Conservation (phyloP, 2,888 invertebrate genomes). For the Hetaerina titia region DNA sequence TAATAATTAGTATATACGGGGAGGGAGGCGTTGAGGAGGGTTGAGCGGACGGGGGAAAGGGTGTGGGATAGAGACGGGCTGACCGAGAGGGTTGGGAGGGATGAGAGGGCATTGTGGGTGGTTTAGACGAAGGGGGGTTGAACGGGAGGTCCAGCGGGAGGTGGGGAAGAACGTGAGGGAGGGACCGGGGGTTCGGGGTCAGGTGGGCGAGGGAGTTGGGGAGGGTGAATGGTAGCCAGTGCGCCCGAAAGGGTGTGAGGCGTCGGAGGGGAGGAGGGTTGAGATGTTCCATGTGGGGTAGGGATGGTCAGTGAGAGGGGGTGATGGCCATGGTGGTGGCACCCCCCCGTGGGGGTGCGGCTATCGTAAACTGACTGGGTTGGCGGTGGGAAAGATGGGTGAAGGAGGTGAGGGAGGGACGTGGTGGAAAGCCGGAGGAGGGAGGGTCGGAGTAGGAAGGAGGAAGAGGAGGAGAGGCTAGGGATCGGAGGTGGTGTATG, state of each 20-base stretch:
- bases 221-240: too few relatives aligned
- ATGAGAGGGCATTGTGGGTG: background rate
- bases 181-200: too few relatives aligned
- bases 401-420: too few relatives aligned
- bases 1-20: slow-evolving; percentile 61
- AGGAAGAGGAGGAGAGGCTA: background rate
- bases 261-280: background rate
- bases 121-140: too few relatives aligned
- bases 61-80: background rate
- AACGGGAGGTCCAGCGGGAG: too few relatives aligned
- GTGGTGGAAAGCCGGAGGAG: background rate
- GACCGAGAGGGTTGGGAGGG: background rate
- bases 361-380: background rate
- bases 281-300: background rate
- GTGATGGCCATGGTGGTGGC: background rate
- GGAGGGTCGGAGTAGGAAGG: background rate
- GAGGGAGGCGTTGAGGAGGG: background rate
- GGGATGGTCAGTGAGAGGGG: background rate
- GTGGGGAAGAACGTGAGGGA: too few relatives aligned
- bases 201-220: background rate
- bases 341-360: background rate
- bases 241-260: background rate
- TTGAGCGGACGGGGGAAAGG: background rate
- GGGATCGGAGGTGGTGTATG: background rate
- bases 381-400: background rate